Evolutionary conservation across 2,113 vertebrate species (phyloP), one percentile per base, ranked within the genome.

Genomic region (Synodontis membranacea): DNA sequence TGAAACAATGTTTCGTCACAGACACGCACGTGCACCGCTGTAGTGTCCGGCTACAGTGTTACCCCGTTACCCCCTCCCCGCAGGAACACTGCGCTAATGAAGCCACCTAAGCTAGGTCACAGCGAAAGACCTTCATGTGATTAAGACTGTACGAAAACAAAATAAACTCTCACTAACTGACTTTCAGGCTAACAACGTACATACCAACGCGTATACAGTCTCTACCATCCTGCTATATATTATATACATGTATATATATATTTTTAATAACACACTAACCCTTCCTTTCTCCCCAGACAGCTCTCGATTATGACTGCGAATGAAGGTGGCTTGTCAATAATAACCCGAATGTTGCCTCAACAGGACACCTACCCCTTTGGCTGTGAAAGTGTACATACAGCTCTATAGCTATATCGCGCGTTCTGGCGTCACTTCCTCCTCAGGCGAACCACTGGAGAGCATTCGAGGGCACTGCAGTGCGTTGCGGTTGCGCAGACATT

Each of bases 391-490:
- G 12, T 7, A 56, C 44, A 75, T 44, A 37, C 54, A 50, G n/a
- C 28, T 50, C 9, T 19, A n/a, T 4, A 1, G 28, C 28, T 50
- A 19, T 19, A 78, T 86, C 75, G 84, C 84, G 76, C 60, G 84
- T 46, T 80, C 78, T 54, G 78, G 34, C 75, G 75, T 86, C 75
- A 86, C 75, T 86, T 86, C 84, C 84, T 42, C 46, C 15, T 80
- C 15, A n/a, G 23, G 46, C 25, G 21, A 68, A 39, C 1, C 58
- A 68, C 10, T 1, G n/a, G 1, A 23, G 75, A n/a, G 58, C 23
- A 19, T 80, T 86, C 21, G 28, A 80, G 75, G 31, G 34, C 12
- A 10, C 25, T 25, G 2, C 10, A 6, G 1, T n/a, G 84, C 60
- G 84, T 21, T 23, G 3, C 0, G 64, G 9, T 37, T 68, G 50